Conservation (phyloP, 2,888 invertebrate genomes). For the Agriopis aurantiaria region DNA sequence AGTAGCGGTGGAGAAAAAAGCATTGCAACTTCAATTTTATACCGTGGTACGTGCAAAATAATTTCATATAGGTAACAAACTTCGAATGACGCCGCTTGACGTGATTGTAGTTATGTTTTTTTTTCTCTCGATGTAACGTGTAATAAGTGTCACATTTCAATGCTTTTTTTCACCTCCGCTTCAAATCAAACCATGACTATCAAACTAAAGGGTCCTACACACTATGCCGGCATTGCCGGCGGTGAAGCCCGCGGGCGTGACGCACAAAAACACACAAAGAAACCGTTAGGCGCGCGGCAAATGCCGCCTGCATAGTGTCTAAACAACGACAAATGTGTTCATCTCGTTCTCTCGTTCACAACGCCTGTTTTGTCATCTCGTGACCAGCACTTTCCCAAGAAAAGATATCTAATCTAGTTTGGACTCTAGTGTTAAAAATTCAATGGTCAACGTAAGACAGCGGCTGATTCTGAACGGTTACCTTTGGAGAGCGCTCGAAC, state of each 20-base stretch:
- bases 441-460: conserved; percentile 55
- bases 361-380: background rate
- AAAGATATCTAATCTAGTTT: conserved; percentile 1
- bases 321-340: background rate
- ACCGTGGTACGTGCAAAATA: background rate
- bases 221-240: no score
- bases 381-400: background rate
- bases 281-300: no score
- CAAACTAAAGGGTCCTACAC: background rate
- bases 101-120: background rate
- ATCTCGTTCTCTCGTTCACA: background rate
- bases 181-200: background rate
- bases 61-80: background rate
- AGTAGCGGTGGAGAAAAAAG: background rate
- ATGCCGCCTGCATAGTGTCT: background rate
- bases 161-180: background rate
- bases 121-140: background rate
- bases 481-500: conserved; percentile 67
- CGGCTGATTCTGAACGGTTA: conserved; percentile 65
- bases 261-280: no score
- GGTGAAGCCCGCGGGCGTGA: no score
- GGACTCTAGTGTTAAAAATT: conserved; percentile 7
- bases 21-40: background rate
- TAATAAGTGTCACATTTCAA: background rate
- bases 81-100: background rate